Percentiles rank a stretch among this genome's conserved stretches.
Evolutionary conservation across 92 coral and sea anemone species (phyloP).

Genomic region (Blastomussa wellsi): DNA sequence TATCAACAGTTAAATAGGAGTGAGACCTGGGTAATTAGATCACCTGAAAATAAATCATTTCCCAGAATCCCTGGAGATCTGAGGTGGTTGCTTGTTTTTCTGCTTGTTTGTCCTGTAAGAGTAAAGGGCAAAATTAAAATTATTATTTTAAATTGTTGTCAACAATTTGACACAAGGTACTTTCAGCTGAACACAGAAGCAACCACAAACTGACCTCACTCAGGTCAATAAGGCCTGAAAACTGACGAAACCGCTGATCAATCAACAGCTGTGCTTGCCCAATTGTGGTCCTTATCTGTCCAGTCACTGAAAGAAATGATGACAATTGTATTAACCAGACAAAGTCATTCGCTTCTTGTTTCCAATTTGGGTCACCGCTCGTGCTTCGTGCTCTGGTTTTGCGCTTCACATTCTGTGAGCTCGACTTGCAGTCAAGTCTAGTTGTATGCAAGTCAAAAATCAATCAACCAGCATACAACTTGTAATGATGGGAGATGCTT

Average conservation of each 20-base stretch:
- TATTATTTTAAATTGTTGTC: no score
- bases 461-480: no score
- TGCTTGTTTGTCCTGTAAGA: conserved; percentile 71
- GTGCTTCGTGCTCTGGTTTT: no score
- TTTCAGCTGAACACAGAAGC: not conserved
- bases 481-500: no score
- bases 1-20: no score
- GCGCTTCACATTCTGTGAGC: no score
- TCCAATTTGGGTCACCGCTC: no score
- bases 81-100: conserved; percentile 85
- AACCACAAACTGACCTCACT: conserved; percentile 67
- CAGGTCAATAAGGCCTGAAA: conserved; percentile 77
- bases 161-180: not conserved
- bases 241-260: conserved; percentile 83
- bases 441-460: no score
- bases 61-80: conserved; percentile 95
- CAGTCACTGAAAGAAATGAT: conserved; percentile 45
- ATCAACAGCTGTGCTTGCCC: conserved; percentile 88
- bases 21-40: no score
- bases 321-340: not conserved
- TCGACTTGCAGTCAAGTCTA: no score
- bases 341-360: no score
- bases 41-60: conserved; percentile 90
- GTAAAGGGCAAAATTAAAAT: not conserved
- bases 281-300: conserved; percentile 77